Percentiles rank a stretch among this genome's conserved stretches.
These are phyloP conservation scores for Pollimyrus isidori DNA, from an alignment of 2,113 vertebrate species.

Conservation along the genomic window DNA sequence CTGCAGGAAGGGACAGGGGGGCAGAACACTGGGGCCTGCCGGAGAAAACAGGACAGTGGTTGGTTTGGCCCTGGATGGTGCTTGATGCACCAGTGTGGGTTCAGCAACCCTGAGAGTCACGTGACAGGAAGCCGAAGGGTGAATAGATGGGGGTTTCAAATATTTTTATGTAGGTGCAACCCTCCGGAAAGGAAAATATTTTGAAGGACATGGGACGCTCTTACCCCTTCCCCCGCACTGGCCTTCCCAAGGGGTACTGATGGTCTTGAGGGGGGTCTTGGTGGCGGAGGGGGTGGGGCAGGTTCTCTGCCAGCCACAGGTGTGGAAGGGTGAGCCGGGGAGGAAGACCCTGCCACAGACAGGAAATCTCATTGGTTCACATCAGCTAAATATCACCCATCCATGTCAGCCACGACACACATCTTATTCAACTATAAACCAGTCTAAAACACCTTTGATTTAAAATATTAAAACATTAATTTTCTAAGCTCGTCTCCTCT, in stretches of 20 bases:
- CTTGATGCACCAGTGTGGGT: not conserved
- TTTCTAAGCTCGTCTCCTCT: not conserved
- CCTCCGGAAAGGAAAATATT: not conserved
- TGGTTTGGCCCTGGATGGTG: not conserved
- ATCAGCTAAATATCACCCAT: not conserved
- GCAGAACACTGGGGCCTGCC: slow-evolving; percentile 84
- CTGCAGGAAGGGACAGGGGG: slow-evolving; percentile 87
- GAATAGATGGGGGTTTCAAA: not conserved
- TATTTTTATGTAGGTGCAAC: not conserved
- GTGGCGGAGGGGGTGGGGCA: slow-evolving; percentile 79
- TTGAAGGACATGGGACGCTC: slow-evolving; percentile 33
- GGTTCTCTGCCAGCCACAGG: slow-evolving; percentile 65
- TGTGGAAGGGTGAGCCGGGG: slow-evolving; percentile 76
- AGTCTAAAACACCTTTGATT: not conserved
- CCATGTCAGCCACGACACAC: not conserved
- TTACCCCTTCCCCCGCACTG: slow-evolving; percentile 70
- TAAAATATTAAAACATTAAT: not conserved
- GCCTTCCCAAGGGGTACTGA: slow-evolving; percentile 88
- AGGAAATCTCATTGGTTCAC: not conserved
- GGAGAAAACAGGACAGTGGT: slow-evolving; percentile 19
- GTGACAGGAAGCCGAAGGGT: not conserved
- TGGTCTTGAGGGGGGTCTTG: slow-evolving; percentile 80
- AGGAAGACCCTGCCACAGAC: slow-evolving; percentile 71
- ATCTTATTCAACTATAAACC: not conserved
- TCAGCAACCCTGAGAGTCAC: not conserved